Evolutionary conservation across 2,888 invertebrate genomes (phyloP).

Genomic region (Pseudeuparius sepicola): DNA sequence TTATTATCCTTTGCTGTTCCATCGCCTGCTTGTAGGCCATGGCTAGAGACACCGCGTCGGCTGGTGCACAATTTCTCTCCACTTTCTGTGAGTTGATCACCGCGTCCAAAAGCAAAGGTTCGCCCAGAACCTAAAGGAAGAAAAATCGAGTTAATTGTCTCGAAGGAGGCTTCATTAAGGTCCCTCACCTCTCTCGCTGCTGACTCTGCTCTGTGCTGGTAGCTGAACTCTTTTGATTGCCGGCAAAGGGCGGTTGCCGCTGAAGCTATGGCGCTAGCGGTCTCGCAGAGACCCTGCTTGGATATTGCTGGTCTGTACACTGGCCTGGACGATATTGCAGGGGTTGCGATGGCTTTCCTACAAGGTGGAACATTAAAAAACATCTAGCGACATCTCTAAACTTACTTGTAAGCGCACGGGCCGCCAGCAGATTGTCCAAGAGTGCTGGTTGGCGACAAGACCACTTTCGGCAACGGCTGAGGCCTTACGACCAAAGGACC

Average conservation of each 20-base stretch:
- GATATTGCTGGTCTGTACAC: conserved; percentile 22
- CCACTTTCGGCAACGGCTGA: conserved; percentile 27
- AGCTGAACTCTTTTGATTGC: no score
- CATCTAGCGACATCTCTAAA: neutral
- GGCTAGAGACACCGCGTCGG: conserved; percentile 43
- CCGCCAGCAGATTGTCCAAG: conserved; percentile 31
- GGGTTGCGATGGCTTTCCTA: conserved; percentile 33
- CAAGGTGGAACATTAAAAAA: conserved; percentile 6
- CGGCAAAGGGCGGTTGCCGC: conserved; percentile 13
- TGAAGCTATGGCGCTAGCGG: conserved; percentile 9
- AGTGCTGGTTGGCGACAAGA: conserved; percentile 24
- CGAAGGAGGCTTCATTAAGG: conserved; percentile 1
- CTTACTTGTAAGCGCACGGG: conserved; percentile 13
- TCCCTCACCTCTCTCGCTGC: neutral
- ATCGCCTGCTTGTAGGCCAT: conserved; percentile 39
- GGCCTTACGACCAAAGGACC: conserved; percentile 33
- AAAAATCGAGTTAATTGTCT: no score
- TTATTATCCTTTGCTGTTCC: conserved; percentile 29
- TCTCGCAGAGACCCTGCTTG: conserved; percentile 15
- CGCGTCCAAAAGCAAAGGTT: conserved; percentile 1
- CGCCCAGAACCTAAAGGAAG: no score
- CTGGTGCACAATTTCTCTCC: conserved; percentile 28
- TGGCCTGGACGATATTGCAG: conserved; percentile 34
- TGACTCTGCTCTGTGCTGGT: no score
- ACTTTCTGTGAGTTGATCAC: neutral